Evolutionary conservation across 2,113 vertebrate species (phyloP).

Genomic region (Capreolus pygargus): DNA sequence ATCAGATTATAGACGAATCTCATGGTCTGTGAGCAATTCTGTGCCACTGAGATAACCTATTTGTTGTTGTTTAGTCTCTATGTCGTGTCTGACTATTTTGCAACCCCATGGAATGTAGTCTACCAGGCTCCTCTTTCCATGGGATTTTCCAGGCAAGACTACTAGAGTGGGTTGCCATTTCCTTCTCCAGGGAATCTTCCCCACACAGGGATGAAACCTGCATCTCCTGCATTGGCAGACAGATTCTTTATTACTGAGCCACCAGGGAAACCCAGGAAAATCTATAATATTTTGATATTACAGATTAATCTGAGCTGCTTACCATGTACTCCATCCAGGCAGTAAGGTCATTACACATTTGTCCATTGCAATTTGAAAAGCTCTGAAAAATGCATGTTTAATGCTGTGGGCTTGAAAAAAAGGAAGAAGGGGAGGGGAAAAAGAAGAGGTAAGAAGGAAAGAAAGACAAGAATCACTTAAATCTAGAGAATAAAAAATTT

Average conservation of each 20-base stretch:
- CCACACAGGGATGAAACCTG: not conserved
- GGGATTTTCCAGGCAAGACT: not conserved
- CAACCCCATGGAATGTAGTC: not conserved
- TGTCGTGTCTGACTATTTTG: not conserved
- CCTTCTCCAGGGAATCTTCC: not conserved
- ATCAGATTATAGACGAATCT: not conserved
- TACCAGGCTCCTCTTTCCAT: not conserved
- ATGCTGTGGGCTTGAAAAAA: not conserved
- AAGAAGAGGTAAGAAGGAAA: not conserved
- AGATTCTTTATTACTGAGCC: not conserved
- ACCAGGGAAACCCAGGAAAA: not conserved
- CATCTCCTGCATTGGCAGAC: not conserved
- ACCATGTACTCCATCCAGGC: not conserved
- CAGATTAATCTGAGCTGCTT: not conserved
- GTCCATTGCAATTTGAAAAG: not conserved
- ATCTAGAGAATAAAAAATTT: not conserved
- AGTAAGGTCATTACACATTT: not conserved
- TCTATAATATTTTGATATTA: not conserved
- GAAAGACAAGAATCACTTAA: not conserved
- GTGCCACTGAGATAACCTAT: not conserved
- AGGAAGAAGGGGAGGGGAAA: not conserved
- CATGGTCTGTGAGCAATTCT: not conserved
- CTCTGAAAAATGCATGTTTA: not conserved
- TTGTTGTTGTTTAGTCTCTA: not conserved
- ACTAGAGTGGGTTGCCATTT: not conserved